These are phyloP conservation scores for Elanoides forficatus DNA, from an alignment of 2,113 vertebrate species.

Conservation along the genomic window DNA sequence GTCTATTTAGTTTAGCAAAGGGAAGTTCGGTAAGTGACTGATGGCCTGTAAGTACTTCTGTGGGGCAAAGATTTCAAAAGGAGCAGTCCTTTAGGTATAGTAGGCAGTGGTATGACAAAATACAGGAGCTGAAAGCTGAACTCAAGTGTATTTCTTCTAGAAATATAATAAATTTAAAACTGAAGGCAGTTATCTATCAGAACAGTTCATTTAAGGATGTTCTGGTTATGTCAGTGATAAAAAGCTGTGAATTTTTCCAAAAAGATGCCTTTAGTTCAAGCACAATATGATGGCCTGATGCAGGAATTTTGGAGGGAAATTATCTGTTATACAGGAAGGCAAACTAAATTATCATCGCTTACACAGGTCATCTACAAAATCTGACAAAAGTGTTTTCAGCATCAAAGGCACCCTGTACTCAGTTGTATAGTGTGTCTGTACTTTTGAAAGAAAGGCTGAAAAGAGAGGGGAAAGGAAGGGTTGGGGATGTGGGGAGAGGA, in stretches of 20 bases:
- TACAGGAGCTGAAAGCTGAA: neutral
- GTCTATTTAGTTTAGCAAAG: neutral
- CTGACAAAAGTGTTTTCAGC: neutral
- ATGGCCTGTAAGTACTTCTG: neutral
- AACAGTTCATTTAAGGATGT: neutral
- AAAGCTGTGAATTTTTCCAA: neutral
- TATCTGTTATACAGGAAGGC: neutral
- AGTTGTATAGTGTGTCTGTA: accelerated
- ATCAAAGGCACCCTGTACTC: neutral
- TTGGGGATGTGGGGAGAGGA: neutral
- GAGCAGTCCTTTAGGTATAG: neutral
- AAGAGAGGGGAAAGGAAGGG: neutral
- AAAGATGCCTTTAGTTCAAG: neutral
- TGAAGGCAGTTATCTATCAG: neutral
- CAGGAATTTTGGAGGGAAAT: neutral
- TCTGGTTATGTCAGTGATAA: neutral
- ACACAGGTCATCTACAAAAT: neutral
- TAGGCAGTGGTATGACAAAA: neutral
- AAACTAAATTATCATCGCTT: neutral
- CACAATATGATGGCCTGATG: neutral
- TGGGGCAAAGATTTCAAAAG: neutral
- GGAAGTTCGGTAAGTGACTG: neutral
- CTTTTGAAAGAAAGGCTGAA: neutral
- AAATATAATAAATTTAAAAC: neutral
- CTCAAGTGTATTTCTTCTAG: neutral